Evolutionary conservation across 2,113 vertebrate genomes (phyloP).

Genomic region (Lycaon pictus): DNA sequence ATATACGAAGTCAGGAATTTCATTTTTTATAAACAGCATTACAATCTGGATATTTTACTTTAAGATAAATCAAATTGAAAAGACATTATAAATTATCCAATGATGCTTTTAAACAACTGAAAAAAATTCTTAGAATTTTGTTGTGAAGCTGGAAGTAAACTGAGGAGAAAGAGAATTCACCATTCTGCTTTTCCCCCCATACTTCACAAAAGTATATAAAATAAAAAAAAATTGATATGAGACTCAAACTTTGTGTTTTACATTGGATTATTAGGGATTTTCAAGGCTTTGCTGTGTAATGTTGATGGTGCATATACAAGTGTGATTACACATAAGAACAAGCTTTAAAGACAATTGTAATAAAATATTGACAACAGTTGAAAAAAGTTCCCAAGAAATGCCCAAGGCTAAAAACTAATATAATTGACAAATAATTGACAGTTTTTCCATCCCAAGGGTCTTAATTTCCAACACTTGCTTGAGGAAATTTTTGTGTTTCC

Average conservation of each 20-base stretch:
- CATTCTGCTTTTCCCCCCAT: background rate
- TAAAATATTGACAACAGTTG: constrained; percentile 69
- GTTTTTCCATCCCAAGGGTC: background rate
- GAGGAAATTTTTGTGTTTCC: constrained; percentile 13
- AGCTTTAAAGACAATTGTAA: background rate
- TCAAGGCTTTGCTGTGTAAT: background rate
- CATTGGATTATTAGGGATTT: background rate
- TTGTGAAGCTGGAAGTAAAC: background rate
- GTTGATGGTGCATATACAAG: background rate
- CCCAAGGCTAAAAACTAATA: constrained; percentile 58
- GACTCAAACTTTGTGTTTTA: background rate
- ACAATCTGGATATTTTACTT: background rate
- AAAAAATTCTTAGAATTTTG: background rate
- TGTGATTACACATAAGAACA: background rate
- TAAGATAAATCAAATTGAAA: background rate
- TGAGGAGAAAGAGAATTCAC: background rate
- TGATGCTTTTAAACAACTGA: background rate
- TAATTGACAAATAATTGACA: constrained; percentile 35
- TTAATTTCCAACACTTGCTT: constrained; percentile 39
- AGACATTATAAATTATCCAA: background rate
- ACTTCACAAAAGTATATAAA: background rate
- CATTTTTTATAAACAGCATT: background rate
- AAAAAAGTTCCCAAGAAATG: constrained; percentile 23
- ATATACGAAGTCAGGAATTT: background rate
- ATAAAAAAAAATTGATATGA: background rate